Base-by-base conservation (phyloP, 2,888 invertebrate genomes). In the Dascillus cervinus region DNA sequence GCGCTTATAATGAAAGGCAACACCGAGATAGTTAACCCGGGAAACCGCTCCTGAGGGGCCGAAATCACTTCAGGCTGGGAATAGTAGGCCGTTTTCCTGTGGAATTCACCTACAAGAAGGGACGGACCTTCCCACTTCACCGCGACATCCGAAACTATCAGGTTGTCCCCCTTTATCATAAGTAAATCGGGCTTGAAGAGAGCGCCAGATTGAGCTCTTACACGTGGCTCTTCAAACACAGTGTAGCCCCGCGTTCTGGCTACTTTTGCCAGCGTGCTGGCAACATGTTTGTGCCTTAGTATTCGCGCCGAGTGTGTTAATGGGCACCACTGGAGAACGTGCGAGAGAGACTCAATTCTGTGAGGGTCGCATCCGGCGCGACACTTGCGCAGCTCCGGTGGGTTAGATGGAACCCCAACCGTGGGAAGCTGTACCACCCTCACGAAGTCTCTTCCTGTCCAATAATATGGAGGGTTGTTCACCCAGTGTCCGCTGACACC, bases 391-490 rank as follows among this genome's bases (percentile, higher is more conserved):
- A 26, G 30, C 3, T 41, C 27, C 5, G 26, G 17, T 2, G 37
- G 37, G 5, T 31, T 31, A 1, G 48, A 51, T 12, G 48, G 3
- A 53, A 31, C 1, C 48, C 30, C 32, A n/a, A 49, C 49, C 1
- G 41, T 43, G 4, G 47, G 13, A 2, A 51, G 36, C 23, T 47
- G 46, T 1, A 47, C 27, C 1, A 50, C 49, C 5, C 31, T 37
- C 1, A 47, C 31, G 22, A 36, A 52, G 19, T 51, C 47, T 1
- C 11, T 4, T 0, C 50, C 46, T 1, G 41, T 34, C 52, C 47
- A 53, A 19, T 29, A 44, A 1, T 25, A 24, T 1, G 51, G 49
- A 11, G 44, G 43, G 8, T 17, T 11, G 1, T 9, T 12, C 1
- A 42, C 8, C 38, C 34, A 43, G 14, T 3, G 3, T 6, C 26